These are phyloP conservation scores for Eulacestoma nigropectus DNA, from an alignment of 2,113 vertebrate species.

Conservation along the genomic window DNA sequence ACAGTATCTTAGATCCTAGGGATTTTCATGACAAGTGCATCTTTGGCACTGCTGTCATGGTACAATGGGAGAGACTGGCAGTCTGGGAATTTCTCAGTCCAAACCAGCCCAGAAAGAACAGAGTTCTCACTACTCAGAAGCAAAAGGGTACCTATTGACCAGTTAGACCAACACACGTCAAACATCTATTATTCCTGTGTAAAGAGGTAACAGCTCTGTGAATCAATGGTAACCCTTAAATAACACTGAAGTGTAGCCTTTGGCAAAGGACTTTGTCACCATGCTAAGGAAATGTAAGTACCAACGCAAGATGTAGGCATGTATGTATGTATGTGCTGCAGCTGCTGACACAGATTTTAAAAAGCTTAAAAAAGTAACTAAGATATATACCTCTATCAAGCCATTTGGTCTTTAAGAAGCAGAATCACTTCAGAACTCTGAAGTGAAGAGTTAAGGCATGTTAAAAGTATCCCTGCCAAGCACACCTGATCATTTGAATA, in stretches of 20 bases:
- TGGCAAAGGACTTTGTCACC: not conserved
- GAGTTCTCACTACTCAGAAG: not conserved
- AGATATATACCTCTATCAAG: not conserved
- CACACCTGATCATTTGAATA: not conserved
- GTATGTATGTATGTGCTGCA: not conserved
- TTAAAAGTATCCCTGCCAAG: not conserved
- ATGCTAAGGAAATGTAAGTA: not conserved
- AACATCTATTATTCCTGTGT: not conserved
- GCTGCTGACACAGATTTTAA: not conserved
- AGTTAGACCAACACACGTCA: not conserved
- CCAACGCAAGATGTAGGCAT: not conserved
- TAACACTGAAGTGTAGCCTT: not conserved
- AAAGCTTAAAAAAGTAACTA: accelerated
- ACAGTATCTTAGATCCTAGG: not conserved
- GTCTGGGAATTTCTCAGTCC: not conserved
- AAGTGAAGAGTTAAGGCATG: not conserved
- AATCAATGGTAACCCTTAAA: not conserved
- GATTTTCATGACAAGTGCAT: not conserved
- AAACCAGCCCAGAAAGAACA: not conserved
- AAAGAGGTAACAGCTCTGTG: not conserved
- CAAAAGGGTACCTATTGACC: not conserved
- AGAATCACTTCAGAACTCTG: not conserved
- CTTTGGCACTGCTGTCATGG: not conserved
- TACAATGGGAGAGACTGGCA: not conserved
- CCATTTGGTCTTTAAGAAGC: not conserved